These are phyloP conservation scores for Tenualosa thibaudeaui DNA, from an alignment of 2,797 vertebrate species.

Conservation along the genomic window DNA sequence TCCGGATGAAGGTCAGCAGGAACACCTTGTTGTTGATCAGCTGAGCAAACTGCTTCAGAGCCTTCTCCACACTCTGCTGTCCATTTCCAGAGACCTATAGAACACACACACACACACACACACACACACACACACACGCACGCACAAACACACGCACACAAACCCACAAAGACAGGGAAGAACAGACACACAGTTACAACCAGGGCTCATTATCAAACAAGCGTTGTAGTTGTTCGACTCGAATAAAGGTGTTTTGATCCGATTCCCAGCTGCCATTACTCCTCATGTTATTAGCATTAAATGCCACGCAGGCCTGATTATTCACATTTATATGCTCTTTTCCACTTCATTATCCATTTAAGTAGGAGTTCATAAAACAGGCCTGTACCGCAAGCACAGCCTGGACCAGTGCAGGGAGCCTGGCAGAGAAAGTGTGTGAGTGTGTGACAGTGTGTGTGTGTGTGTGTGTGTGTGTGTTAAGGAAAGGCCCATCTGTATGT, in stretches of 20 bases:
- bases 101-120: constrained; percentile 23
- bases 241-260: neutral
- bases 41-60: constrained; percentile 94
- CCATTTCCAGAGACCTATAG: constrained; percentile 91
- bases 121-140: constrained; percentile 17
- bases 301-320: neutral
- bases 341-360: constrained; percentile 46
- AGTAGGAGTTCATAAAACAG: neutral
- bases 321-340: neutral
- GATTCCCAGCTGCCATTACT: neutral
- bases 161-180: constrained; percentile 6
- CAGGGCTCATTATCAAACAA: neutral
- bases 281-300: neutral
- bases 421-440: constrained; percentile 34
- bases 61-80: constrained; percentile 94
- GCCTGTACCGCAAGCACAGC: neutral
- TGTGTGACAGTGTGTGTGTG: neutral
- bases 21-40: constrained; percentile 99
- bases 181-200: neutral
- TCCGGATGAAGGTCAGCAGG: constrained; percentile 95
- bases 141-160: constrained; percentile 29
- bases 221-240: neutral
- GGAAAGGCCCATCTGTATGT: neutral
- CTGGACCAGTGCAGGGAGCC: neutral
- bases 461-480: neutral